These are phyloP conservation scores for Bradypus variegatus DNA, from an alignment of 2,797 vertebrate genomes.

Conservation along the genomic window DNA sequence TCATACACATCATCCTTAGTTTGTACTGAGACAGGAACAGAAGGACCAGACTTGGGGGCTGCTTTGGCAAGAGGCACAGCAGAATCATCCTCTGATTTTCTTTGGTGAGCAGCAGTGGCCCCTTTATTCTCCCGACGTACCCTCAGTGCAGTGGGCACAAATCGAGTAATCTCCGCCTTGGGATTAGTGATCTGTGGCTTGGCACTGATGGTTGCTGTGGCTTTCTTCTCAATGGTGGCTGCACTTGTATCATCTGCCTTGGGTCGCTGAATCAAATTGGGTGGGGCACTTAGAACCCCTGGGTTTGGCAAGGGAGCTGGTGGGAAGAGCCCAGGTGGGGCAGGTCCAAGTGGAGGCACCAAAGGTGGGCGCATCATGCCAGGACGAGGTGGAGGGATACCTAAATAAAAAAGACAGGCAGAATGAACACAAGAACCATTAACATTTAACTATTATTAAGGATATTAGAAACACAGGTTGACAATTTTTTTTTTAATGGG, in stretches of 20 bases:
- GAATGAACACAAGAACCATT: not conserved
- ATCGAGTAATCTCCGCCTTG: constrained; percentile 94
- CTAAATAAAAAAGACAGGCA: constrained; percentile 66
- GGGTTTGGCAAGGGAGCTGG: constrained; percentile 84
- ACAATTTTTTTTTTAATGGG: not conserved
- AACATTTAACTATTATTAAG: not conserved
- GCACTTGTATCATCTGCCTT: constrained; percentile 78
- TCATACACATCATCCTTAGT: constrained; percentile 99
- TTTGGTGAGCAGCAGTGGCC: constrained; percentile 65
- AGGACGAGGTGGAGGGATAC: constrained; percentile 93
- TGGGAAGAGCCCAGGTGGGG: constrained; percentile 87
- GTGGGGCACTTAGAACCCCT: constrained; percentile 93
- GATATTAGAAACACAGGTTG: not conserved
- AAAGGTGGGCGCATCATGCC: constrained; percentile 83
- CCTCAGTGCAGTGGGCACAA: constrained; percentile 91
- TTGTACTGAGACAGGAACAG: constrained; percentile 85
- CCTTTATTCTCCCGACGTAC: constrained; percentile 88
- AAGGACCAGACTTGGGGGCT: constrained; percentile 74
- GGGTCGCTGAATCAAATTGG: constrained; percentile 89
- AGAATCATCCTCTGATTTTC: constrained; percentile 76
- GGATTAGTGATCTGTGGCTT: constrained; percentile 98
- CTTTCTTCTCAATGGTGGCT: constrained; percentile 95
- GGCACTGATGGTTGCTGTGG: constrained; percentile 95
- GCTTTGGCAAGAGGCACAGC: constrained; percentile 74
- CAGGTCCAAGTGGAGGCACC: constrained; percentile 82